Conservation (phyloP, 2,888 invertebrate genomes). For the Tortricodes alternella region DNA sequence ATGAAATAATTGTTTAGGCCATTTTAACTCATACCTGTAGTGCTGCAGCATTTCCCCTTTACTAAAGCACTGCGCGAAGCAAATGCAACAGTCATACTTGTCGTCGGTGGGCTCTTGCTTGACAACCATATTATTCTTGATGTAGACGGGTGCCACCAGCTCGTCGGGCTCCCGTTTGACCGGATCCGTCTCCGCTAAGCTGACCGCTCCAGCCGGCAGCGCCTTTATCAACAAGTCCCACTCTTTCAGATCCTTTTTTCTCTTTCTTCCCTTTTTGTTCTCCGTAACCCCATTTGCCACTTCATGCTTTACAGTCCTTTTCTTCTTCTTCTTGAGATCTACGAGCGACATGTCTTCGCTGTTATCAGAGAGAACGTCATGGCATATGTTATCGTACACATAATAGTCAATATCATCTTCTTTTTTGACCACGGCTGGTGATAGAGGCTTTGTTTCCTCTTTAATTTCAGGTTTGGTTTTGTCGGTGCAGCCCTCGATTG, state of each 20-base stretch:
- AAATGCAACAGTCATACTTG: constrained; percentile 65
- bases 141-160: neutral
- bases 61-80: constrained; percentile 55
- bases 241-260: constrained; percentile 37
- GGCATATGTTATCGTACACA: constrained; percentile 39
- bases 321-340: constrained; percentile 58
- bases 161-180: neutral
- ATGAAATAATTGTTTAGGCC: no score
- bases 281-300: constrained; percentile 33
- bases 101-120: constrained; percentile 34
- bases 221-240: constrained; percentile 46
- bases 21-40: constrained; percentile 74
- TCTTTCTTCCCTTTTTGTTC: constrained; percentile 34
- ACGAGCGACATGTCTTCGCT: constrained; percentile 63
- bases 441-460: constrained; percentile 48
- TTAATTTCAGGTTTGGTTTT: constrained; percentile 42
- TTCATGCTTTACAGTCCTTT: constrained; percentile 34
- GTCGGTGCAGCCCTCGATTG: neutral
- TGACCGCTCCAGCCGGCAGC: constrained; percentile 42
- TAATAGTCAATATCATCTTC: constrained; percentile 45
- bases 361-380: constrained; percentile 52
- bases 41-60: constrained; percentile 61
- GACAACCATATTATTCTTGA: neutral
- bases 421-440: constrained; percentile 48
- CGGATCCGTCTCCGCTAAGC: constrained; percentile 31